Evolutionary conservation across 2,888 invertebrate genomes (phyloP).

Genomic region (Tanytarsus gracilentus): DNA sequence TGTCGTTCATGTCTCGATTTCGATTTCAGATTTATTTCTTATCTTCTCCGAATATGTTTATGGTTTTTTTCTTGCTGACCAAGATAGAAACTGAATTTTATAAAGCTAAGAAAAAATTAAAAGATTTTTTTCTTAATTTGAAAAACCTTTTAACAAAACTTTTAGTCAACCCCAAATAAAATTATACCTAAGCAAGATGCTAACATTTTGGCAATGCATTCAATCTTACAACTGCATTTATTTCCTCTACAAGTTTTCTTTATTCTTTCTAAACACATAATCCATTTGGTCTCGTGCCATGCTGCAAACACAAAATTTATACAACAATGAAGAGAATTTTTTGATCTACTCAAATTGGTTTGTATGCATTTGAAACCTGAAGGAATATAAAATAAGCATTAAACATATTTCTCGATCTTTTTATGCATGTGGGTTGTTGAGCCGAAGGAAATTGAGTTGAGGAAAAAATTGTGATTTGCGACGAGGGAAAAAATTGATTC

Average conservation of each 20-base stretch:
- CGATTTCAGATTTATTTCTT: background rate
- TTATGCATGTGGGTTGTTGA: no score
- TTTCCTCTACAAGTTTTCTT: no score
- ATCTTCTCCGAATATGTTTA: slow-evolving; percentile 1
- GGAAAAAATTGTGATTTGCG: no score
- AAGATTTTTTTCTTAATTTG: no score
- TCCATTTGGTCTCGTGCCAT: slow-evolving; percentile 23
- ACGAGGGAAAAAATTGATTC: no score
- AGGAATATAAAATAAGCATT: slow-evolving; percentile 7
- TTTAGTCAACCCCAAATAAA: no score
- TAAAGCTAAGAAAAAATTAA: no score
- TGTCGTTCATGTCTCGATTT: background rate
- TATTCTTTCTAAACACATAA: no score
- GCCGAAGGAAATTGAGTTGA: no score
- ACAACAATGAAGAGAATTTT: background rate
- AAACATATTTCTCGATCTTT: no score
- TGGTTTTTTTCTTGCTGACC: slow-evolving; percentile 27
- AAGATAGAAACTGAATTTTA: background rate
- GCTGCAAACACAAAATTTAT: background rate
- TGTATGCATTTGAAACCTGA: no score
- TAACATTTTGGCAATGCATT: background rate
- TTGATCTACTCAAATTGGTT: slow-evolving; percentile 1
- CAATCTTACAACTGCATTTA: background rate
- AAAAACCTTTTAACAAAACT: no score
- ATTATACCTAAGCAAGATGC: background rate